Base-by-base conservation (phyloP, 2,888 invertebrate species). In the Tenthredo amoena region DNA sequence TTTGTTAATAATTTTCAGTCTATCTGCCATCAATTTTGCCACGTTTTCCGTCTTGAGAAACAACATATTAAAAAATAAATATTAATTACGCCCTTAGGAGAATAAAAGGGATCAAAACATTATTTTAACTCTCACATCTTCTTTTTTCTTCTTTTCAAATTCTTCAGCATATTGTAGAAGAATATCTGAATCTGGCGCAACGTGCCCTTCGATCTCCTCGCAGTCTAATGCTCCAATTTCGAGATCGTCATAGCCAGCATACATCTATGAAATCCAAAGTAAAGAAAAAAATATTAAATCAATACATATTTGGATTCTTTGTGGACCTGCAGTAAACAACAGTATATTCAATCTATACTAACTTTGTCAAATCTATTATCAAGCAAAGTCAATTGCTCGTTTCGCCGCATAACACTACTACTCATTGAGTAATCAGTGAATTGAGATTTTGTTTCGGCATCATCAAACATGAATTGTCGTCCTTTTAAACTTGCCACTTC, bases 381-480 rank as follows among this genome's bases (percentile, higher is more conserved):
- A 0, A 99, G 94, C 21, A 98, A 92, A 0, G 96, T 95, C 0
- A 99, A 94, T 10, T 98, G 97, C 84, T 98, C 96, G 93, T 98
- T 98, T 84, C 99, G 95, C 21, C 95, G 94, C 37, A 99, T 97
- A 1, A 98, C 97, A 88, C 98, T 98, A 43, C 98, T 98, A 0
- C 97, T 97, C 97, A 99, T 97, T 0, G 99, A 99, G 93, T 99
- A 99, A 89, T 97, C 97, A 0, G 99, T 98, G 94, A 99, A 99
- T 10, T 97, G 95, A 0, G 98, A 97, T 92, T 96, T 97, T 0
- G 97, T 97, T 92, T 98, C 98, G 89, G 97, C 97, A 72, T 96
- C 95, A 85, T 90, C 92, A 88, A 95, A 95, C 1, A 93, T 91
- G 85, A 93, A 94, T 84, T 94, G 91, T 0, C 94, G 93, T 12